These are phyloP conservation scores for Caenorhabditis japonica DNA, from an alignment of 2,888 invertebrate species.

Conservation along the genomic window DNA sequence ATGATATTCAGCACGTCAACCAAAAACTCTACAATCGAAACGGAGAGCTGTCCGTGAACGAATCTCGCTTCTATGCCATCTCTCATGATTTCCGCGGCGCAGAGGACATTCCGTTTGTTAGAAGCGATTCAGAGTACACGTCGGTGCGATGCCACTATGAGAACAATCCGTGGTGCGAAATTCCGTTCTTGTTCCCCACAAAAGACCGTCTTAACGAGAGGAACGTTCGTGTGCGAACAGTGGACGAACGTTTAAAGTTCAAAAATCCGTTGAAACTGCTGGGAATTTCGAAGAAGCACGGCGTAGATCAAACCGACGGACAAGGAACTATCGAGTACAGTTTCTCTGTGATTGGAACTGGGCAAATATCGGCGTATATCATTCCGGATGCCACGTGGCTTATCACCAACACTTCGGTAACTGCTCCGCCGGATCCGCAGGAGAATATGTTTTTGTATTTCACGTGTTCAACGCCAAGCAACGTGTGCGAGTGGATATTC, in stretches of 20 bases:
- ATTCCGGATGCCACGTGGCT: slow-evolving; percentile 55
- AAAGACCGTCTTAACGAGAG: slow-evolving; percentile 53
- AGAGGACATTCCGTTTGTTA: slow-evolving; percentile 68
- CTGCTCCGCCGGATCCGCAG: slow-evolving; percentile 32
- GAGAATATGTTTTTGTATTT: slow-evolving; percentile 60
- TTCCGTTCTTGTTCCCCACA: slow-evolving; percentile 66
- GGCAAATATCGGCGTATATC: slow-evolving; percentile 59
- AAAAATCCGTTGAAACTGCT: slow-evolving; percentile 41
- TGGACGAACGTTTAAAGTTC: slow-evolving; percentile 53
- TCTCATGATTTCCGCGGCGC: slow-evolving; percentile 67
- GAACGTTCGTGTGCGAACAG: slow-evolving; percentile 55
- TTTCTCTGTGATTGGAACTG: slow-evolving; percentile 56
- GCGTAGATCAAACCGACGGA: slow-evolving; percentile 9
- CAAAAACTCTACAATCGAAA: slow-evolving; percentile 56
- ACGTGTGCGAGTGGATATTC: slow-evolving; percentile 58
- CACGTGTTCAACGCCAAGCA: slow-evolving; percentile 52
- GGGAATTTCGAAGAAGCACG: slow-evolving; percentile 34
- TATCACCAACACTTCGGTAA: slow-evolving; percentile 42
- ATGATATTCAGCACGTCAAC: slow-evolving; percentile 68
- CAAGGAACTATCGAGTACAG: slow-evolving; percentile 43
- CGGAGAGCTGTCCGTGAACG: slow-evolving; percentile 38
- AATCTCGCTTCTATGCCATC: slow-evolving; percentile 62
- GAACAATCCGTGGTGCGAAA: slow-evolving; percentile 63
- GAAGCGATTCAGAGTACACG: slow-evolving; percentile 52
- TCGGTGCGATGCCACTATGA: slow-evolving; percentile 41